A percentile compares a stretch with the other conserved stretches of the same genome.
These are phyloP conservation scores for Mesembrinibis cayennensis DNA, from an alignment of 2,113 vertebrate species.

Conservation along the genomic window DNA sequence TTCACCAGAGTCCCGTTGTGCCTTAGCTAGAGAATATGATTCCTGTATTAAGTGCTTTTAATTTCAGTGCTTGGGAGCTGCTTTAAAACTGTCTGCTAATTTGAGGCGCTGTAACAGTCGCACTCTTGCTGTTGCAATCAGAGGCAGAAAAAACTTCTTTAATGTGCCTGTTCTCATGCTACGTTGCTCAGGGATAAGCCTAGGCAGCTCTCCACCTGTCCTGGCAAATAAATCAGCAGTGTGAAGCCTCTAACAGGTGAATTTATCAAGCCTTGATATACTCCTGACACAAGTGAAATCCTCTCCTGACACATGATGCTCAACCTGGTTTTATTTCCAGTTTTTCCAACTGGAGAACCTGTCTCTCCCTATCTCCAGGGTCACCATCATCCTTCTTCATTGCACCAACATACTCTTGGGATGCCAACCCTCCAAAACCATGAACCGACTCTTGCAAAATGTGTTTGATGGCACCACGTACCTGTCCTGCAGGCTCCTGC, in stretches of 20 bases:
- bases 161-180: not conserved
- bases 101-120: not conserved
- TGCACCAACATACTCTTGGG: not conserved
- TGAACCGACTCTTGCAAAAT: not conserved
- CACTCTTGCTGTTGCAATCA: not conserved
- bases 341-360: not conserved
- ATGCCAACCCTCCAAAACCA: not conserved
- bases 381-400: not conserved
- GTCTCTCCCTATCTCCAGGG: not conserved
- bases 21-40: conserved; percentile 60
- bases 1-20: conserved; percentile 57
- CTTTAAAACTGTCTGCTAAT: conserved; percentile 52
- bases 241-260: conserved; percentile 14
- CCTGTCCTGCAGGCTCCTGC: not conserved
- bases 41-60: conserved; percentile 70
- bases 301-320: not conserved
- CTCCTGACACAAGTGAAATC: not conserved
- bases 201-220: conserved; percentile 29
- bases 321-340: not conserved
- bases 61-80: conserved; percentile 59
- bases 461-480: not conserved
- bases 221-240: conserved; percentile 33
- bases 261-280: conserved; percentile 16
- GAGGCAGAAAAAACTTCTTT: conserved; percentile 34
- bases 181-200: not conserved